phyloP scores from a whole-genome alignment of 2,888 invertebrate species.

The Lepas anatifera region DNA sequence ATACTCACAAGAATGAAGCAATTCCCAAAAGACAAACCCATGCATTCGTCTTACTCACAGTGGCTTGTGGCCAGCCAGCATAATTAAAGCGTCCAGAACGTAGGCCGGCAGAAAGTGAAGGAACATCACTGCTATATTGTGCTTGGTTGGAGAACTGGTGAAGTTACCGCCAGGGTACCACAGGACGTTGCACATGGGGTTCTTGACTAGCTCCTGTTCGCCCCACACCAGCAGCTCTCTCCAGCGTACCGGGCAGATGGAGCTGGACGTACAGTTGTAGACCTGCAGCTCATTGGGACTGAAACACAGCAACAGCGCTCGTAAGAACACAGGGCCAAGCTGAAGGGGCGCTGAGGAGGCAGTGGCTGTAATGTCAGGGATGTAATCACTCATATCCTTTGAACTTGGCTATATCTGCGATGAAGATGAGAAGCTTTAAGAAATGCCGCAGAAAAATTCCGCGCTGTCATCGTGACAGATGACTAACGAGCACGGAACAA shows the following conservation, averaged over 20 bases:
- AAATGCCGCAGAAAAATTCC: too few relatives aligned
- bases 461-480: too few relatives aligned
- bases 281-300: conserved; percentile 37
- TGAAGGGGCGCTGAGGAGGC: too few relatives aligned
- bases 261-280: conserved; percentile 85
- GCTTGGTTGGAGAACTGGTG: conserved; percentile 55
- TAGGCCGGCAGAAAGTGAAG: conserved; percentile 78
- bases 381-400: too few relatives aligned
- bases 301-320: too few relatives aligned
- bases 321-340: too few relatives aligned
- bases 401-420: too few relatives aligned
- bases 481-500: too few relatives aligned
- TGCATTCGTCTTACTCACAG: conserved; percentile 19
- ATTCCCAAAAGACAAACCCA: too few relatives aligned
- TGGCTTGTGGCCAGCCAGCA: conserved; percentile 65
- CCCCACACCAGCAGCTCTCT: conserved; percentile 59
- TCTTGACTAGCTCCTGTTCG: conserved; percentile 57
- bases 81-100: conserved; percentile 57
- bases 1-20: too few relatives aligned
- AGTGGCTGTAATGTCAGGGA: too few relatives aligned
- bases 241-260: conserved; percentile 76
- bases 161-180: conserved; percentile 64
- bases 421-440: too few relatives aligned
- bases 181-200: conserved; percentile 71
- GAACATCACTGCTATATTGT: conserved; percentile 58